Base-by-base conservation (phyloP, 2,888 invertebrate genomes). In the Drymonia ruficornis region DNA sequence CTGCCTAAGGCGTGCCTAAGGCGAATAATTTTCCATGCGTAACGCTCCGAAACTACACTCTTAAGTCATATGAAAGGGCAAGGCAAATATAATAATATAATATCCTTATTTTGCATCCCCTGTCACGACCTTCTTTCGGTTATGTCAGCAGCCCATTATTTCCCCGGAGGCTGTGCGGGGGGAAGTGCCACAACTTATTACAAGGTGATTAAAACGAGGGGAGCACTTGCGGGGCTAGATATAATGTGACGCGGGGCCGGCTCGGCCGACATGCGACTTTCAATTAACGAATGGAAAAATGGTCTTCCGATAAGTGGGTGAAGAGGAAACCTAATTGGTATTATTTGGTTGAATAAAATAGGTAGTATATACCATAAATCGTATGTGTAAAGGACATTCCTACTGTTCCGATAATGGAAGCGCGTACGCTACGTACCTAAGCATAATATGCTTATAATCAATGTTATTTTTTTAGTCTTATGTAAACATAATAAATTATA, bases 261-360 rank as follows among this genome's bases (percentile, higher is more conserved):
- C 40, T 38, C n/a, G 19, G 42, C 12, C 45, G 52, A 67, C 65
- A 57, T 28, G 54, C 50, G 53, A 59, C 52, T 59, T n/a, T 61
- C 60, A 55, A 54, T 62, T 64, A 61, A 56, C 54, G 50, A 43
- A 11, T 5, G 19, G 12, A 43, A 40, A 40, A 40, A 40, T 40
- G 13, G 15, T 38, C 13, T 12, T 11, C 36, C 38, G 15, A 38
- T n/a, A 38, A 38, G 15, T 38, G 11, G n/a, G 38, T 31, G 9
- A 31, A 31, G 11, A 6, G 31, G 31, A 31, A 11, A 31, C 31
- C 7, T 7, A 23, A 7, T n/a, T n/a, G n/a, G n/a, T n/a, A n/a
- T n/a, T n/a, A n/a, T n/a, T n/a, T n/a, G n/a, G n/a, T n/a, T n/a
- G n/a, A n/a, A n/a, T n/a, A n/a, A n/a, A n/a, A n/a, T n/a, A n/a